These are phyloP conservation scores for Sebastes iracundus DNA, from an alignment of 2,797 vertebrate genomes.

Conservation along the genomic window DNA sequence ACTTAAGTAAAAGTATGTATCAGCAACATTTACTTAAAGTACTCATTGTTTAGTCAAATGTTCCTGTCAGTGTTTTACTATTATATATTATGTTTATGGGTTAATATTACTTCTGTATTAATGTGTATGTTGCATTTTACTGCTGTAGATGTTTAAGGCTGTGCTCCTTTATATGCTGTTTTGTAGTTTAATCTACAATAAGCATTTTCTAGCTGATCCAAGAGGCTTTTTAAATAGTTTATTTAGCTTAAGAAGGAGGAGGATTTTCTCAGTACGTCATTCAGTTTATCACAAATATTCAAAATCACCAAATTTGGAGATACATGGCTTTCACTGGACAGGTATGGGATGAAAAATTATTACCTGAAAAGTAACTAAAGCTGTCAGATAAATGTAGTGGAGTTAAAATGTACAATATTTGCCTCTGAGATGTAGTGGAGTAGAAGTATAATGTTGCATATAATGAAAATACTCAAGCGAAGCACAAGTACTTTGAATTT, in stretches of 20 bases:
- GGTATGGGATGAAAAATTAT: not conserved
- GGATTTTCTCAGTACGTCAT: not conserved
- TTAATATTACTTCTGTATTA: not conserved
- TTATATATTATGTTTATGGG: not conserved
- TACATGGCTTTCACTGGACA: not conserved
- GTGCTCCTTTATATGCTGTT: not conserved
- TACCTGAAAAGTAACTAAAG: not conserved
- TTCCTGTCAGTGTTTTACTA: not conserved
- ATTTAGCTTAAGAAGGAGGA: not conserved
- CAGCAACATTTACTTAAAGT: not conserved
- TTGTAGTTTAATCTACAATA: not conserved
- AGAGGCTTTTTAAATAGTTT: not conserved
- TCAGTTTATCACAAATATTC: not conserved
- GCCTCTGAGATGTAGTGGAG: not conserved
- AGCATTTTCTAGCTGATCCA: not conserved
- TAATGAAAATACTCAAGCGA: not conserved
- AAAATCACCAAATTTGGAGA: not conserved
- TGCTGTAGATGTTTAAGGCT: not conserved
- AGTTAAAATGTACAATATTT: not conserved
- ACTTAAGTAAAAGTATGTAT: no score
- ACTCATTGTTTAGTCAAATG: not conserved
- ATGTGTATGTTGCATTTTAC: not conserved
- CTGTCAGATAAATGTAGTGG: not conserved
- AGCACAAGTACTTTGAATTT: not conserved
- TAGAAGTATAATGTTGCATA: not conserved